A percentile compares a stretch with the other conserved stretches of the same genome.
Evolutionary conservation across 92 coral and sea anemone species (phyloP).

Genomic region (Parazoanthus atlanticus): DNA sequence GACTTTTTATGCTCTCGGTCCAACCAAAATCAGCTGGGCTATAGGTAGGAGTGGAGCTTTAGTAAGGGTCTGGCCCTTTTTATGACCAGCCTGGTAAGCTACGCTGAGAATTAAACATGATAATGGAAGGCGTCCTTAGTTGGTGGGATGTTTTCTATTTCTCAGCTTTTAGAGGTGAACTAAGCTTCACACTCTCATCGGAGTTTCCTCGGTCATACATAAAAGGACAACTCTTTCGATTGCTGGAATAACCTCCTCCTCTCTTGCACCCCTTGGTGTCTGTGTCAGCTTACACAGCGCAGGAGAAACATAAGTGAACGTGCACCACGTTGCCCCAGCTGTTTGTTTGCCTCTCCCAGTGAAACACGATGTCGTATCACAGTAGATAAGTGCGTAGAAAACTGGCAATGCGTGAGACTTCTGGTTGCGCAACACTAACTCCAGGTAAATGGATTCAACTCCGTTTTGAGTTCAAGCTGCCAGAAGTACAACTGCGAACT

Average conservation of each 20-base stretch:
- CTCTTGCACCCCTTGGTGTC: neutral
- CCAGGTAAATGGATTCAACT: too few species aligned
- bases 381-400: neutral
- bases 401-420: neutral
- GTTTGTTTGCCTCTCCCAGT: neutral
- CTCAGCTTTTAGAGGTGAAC: neutral
- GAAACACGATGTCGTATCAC: neutral
- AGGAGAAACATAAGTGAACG: neutral
- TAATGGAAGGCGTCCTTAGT: too few species aligned
- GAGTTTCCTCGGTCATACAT: neutral
- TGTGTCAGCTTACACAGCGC: neutral
- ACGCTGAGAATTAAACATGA: too few species aligned
- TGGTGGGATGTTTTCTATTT: too few species aligned
- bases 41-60: too few species aligned
- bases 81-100: too few species aligned
- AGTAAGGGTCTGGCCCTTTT: too few species aligned
- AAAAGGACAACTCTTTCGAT: neutral
- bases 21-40: too few species aligned
- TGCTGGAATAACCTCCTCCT: neutral
- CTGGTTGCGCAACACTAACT: too few species aligned
- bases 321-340: neutral
- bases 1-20: too few species aligned
- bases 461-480: too few species aligned
- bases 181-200: neutral
- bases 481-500: too few species aligned